phyloP scores from a whole-genome alignment of 2,797 vertebrate genomes.

The Telmatherina bonti region DNA sequence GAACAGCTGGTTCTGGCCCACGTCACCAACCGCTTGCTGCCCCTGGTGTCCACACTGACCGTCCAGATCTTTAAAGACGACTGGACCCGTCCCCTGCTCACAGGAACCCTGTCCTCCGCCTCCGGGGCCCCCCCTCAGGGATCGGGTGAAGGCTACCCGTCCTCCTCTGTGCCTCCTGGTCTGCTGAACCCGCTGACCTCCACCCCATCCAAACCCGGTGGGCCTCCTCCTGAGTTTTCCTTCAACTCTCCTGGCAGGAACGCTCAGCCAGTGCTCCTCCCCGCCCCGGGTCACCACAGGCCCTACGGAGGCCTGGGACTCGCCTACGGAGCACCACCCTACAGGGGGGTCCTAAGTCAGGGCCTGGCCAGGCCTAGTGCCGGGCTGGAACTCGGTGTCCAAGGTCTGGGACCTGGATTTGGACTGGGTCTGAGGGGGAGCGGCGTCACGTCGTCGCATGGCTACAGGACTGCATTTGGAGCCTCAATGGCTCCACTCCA shows the following conservation, averaged over 20 bases:
- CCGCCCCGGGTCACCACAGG: conserved; percentile 82
- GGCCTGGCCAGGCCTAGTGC: conserved; percentile 76
- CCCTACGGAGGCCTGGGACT: conserved; percentile 86
- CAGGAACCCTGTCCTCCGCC: conserved; percentile 83
- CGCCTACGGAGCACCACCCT: conserved; percentile 83
- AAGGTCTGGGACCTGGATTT: conserved; percentile 74
- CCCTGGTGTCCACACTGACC: conserved; percentile 91
- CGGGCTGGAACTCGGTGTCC: conserved; percentile 45
- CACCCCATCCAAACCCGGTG: conserved; percentile 91
- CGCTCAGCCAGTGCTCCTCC: conserved; percentile 85
- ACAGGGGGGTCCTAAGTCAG: conserved; percentile 81
- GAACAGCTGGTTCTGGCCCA: conserved; percentile 98
- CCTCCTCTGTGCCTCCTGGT: conserved; percentile 39
- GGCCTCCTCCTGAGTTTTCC: conserved; percentile 94
- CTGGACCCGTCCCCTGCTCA: conserved; percentile 90
- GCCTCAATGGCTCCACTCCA: conserved; percentile 75
- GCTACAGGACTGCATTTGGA: conserved; percentile 88
- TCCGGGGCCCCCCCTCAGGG: conserved; percentile 31
- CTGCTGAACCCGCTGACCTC: conserved; percentile 87
- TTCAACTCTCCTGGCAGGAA: conserved; percentile 94
- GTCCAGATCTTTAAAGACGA: conserved; percentile 98
- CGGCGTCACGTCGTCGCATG: conserved; percentile 74
- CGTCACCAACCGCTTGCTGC: conserved; percentile 92
- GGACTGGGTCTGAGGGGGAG: conserved; percentile 41
- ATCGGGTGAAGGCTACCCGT: conserved; percentile 34